Conservation (phyloP, 2,113 vertebrate genomes). For the Atractosteus spatula region DNA sequence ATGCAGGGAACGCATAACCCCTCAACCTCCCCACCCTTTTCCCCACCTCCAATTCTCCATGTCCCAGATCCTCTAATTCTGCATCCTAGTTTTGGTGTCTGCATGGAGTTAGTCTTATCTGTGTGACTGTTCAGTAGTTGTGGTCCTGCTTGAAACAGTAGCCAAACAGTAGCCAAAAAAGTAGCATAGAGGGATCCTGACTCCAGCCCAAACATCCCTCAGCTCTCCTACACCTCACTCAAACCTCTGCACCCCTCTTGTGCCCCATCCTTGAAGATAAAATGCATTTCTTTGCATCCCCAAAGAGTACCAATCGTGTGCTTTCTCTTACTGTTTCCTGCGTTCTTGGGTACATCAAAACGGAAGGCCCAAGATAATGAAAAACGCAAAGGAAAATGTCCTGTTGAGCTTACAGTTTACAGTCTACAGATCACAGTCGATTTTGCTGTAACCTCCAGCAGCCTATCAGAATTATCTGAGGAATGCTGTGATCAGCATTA, state of each 20-base stretch:
- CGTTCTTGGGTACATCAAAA: not conserved
- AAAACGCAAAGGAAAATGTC: not conserved
- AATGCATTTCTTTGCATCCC: not conserved
- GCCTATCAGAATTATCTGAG: slow-evolving; percentile 21
- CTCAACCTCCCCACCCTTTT: slow-evolving; percentile 24
- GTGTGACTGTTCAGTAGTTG: slow-evolving; percentile 54
- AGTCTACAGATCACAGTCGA: not conserved
- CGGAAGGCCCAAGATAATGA: not conserved
- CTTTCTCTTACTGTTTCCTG: not conserved
- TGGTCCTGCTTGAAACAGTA: slow-evolving; percentile 57
- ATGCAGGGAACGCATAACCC: slow-evolving; percentile 28
- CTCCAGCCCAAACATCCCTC: slow-evolving; percentile 19
- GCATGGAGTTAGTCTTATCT: slow-evolving; percentile 64
- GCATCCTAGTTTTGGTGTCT: slow-evolving; percentile 49
- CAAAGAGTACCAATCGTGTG: slow-evolving; percentile 1
- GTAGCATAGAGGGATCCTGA: slow-evolving; percentile 45
- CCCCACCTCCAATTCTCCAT: not conserved
- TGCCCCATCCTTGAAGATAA: not conserved
- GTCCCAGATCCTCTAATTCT: slow-evolving; percentile 39
- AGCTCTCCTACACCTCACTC: slow-evolving; percentile 19
- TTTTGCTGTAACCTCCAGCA: slow-evolving; percentile 12
- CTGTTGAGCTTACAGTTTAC: not conserved
- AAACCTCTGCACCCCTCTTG: not conserved
- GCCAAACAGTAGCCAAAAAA: slow-evolving; percentile 61
- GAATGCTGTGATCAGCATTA: slow-evolving; percentile 34